These are phyloP conservation scores for Linnaemya tessellans DNA, from an alignment of 2,888 invertebrate species.

Conservation along the genomic window DNA sequence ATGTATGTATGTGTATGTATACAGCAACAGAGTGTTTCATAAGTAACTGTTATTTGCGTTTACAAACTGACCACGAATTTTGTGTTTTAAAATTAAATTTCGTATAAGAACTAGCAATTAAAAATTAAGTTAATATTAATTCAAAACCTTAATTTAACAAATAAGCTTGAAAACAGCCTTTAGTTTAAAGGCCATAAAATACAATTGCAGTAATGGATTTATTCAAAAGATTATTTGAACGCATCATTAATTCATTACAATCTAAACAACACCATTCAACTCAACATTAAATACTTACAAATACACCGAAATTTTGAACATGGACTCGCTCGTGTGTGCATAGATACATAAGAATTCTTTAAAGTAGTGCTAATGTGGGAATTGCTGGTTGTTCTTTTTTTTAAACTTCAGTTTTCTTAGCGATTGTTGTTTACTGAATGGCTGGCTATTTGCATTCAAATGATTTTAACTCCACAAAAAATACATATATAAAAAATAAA, in stretches of 20 bases:
- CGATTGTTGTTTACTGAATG: constrained; percentile 47
- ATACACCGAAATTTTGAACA: constrained; percentile 39
- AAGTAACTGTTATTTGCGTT: constrained; percentile 12
- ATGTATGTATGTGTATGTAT: not conserved
- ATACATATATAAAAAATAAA: constrained; percentile 7
- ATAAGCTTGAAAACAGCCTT: not conserved
- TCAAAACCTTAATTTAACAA: not conserved
- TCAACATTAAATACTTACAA: constrained; percentile 30
- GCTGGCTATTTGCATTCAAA: constrained; percentile 64
- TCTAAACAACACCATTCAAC: constrained; percentile 35
- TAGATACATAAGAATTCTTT: constrained; percentile 29
- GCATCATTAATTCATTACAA: constrained; percentile 71
- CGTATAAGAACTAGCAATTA: not conserved
- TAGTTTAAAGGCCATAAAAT: constrained; percentile 6
- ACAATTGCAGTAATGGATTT: constrained; percentile 28
- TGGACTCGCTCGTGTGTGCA: constrained; percentile 10
- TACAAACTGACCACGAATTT: not conserved
- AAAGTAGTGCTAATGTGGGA: constrained; percentile 63
- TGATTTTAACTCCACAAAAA: constrained; percentile 56
- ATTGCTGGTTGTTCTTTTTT: constrained; percentile 28
- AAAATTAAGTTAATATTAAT: not conserved
- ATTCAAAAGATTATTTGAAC: constrained; percentile 58
- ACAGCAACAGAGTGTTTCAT: not conserved
- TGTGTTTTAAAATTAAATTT: not conserved
- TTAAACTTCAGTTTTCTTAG: not conserved